These are phyloP conservation scores for Elysia crispata DNA, from an alignment of 2,888 invertebrate species.

Conservation along the genomic window DNA sequence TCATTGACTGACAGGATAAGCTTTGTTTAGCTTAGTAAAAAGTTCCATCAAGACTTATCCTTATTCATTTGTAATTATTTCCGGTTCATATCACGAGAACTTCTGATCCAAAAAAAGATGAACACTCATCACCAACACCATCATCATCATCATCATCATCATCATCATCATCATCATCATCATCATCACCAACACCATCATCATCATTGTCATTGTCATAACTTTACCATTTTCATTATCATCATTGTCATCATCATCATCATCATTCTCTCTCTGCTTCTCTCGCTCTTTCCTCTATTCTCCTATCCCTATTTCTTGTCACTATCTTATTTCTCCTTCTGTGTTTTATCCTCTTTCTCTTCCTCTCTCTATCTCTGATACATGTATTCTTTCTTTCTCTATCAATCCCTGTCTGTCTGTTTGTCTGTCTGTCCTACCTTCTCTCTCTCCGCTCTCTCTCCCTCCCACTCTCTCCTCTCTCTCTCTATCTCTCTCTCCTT, in stretches of 20 bases:
- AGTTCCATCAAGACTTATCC: too few species aligned
- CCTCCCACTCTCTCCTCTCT: not conserved
- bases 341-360: not conserved
- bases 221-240: not conserved
- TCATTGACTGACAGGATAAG: too few species aligned
- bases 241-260: not conserved
- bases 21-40: too few species aligned
- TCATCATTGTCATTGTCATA: not conserved
- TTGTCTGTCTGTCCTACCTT: not conserved
- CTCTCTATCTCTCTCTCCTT: slow-evolving; percentile 19
- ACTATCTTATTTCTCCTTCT: not conserved
- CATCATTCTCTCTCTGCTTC: not conserved
- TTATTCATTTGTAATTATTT: too few species aligned
- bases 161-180: too few species aligned
- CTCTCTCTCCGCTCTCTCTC: not conserved
- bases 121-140: too few species aligned
- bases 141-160: too few species aligned
- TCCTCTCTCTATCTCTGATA: slow-evolving; percentile 1
- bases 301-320: not conserved
- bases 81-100: too few species aligned
- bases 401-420: not conserved
- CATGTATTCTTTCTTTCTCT: slow-evolving; percentile 7
- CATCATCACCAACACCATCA: too few species aligned
- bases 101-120: too few species aligned
- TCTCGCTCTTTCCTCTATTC: not conserved